These are phyloP conservation scores for Xestia xanthographa DNA, from an alignment of 2,888 invertebrate genomes.

Conservation along the genomic window DNA sequence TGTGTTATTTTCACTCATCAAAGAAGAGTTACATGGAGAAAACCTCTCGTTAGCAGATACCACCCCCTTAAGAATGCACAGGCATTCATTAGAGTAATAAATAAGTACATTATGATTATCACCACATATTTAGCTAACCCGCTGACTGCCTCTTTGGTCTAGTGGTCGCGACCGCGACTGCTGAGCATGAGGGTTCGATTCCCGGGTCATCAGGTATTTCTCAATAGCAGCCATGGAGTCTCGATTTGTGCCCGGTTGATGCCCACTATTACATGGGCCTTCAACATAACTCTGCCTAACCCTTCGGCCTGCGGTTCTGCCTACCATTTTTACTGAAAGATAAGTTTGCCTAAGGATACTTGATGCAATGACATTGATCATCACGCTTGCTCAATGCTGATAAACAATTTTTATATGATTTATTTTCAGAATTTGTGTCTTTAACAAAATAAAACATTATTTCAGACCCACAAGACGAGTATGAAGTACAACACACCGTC, in stretches of 20 bases:
- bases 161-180: background rate
- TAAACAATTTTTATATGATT: background rate
- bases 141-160: background rate
- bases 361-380: background rate
- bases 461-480: conserved; percentile 79
- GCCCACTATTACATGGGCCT: background rate
- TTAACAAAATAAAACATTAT: conserved; percentile 1
- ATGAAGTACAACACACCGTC: conserved; percentile 70
- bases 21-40: too few species aligned
- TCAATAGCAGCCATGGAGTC: background rate
- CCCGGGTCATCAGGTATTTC: background rate
- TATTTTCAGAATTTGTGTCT: background rate
- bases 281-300: background rate
- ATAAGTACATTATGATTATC: background rate
- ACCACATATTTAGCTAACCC: background rate
- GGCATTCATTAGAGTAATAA: background rate
- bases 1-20: too few species aligned
- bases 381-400: background rate
- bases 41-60: too few species aligned
- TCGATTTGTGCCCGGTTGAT: background rate
- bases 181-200: background rate
- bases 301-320: too few species aligned
- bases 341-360: background rate
- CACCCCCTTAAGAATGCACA: background rate
- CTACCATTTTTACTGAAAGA: background rate